Evolutionary conservation across 2,797 vertebrate genomes (phyloP), one percentile per base, ranked within the genome.

Genomic region (Amblyopsis hoosieri): DNA sequence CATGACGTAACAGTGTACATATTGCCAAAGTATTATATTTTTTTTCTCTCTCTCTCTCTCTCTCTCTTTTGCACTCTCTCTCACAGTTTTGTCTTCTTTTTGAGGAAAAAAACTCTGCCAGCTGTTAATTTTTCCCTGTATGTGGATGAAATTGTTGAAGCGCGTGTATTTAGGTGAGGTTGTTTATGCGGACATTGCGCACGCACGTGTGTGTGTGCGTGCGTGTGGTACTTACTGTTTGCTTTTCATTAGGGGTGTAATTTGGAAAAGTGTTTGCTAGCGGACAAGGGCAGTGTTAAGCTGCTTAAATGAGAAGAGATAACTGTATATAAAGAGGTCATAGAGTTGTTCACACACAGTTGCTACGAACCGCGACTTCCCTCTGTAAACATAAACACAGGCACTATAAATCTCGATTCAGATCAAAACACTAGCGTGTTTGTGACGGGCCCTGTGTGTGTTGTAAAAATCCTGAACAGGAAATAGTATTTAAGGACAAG

Each of bases 211-310:
- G 19, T 19, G 19, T 19, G 12, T 45, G 47, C 51, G 55, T 65
- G 56, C 54, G 52, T 60, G 64, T 60, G 64, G 69, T 31, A 9
- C 58, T 10, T 15, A 53, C 52, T 66, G 67, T 75, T 85, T 87
- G 72, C 69, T 49, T 85, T 87, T 87, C 63, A 76, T 88, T 67
- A 71, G 58, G 50, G 48, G 62, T 23, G 54, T 74, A 72, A 85
- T 85, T 79, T 78, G 74, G 59, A 76, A 66, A 77, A 33, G 64
- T 48, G 71, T 76, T 84, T 72, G 63, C 57, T 69, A 63, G 68
- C 62, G 23, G 58, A 45, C 23, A 78, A 75, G 63, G 50, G 52
- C 45, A 66, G n/a, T 70, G 42, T 3, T 29, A 29, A 29, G 23
- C 3, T 29, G 23, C 52, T 71, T 72, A 63, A 83, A 80, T 57